Base-by-base conservation (phyloP, 23 tunicate genomes). In the Phallusia fumigata region DNA sequence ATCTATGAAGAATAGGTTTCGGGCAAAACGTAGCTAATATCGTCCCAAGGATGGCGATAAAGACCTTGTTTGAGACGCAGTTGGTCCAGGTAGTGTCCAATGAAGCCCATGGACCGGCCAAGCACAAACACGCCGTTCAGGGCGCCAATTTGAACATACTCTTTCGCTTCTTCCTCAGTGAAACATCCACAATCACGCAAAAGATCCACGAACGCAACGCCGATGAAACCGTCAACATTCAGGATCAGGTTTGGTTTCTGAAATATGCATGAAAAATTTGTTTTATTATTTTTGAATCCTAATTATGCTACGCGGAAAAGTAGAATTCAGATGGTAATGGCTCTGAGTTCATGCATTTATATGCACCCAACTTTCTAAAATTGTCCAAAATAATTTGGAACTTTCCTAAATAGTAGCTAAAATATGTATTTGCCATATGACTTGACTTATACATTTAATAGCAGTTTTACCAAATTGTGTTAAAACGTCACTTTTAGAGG, bases 41-140 rank as follows among this genome's bases (percentile, higher is more conserved):
- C 99, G 82, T 96, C 99, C 96, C 96, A 91, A 3, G 99, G 99
- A 64, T 96, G 99, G 52, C 99, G 93, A 75, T 96, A 96, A 19
- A 96, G 93, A 77, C 99, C 99, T 72, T 96, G 99, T 79, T 96
- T 96, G 32, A 96, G 89, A 13, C 99, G 81, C 33, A 81, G 65
- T 64, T 96, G 99, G 65, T 96, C 99, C 44, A 96, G 79, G 69
- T 91, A 96, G 78, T 96, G 99, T n/a, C 99, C 99, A 65, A 96
- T 96, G 79, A 96, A 96, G 19, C 99, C 99, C 96, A 96, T 91
- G 44, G 93, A 87, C 28, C 87, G 26, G 0, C 99, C 99, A 18
- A 96, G 93, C 8, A 96, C 96, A 77, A 96, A 96, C 36, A 96
- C 84, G 11, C 95, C 99, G 75, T 96, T 96, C 31, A 96, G 85